These are phyloP conservation scores for Trididemnum clinides DNA, from an alignment of 23 tunicate species.

Conservation along the genomic window DNA sequence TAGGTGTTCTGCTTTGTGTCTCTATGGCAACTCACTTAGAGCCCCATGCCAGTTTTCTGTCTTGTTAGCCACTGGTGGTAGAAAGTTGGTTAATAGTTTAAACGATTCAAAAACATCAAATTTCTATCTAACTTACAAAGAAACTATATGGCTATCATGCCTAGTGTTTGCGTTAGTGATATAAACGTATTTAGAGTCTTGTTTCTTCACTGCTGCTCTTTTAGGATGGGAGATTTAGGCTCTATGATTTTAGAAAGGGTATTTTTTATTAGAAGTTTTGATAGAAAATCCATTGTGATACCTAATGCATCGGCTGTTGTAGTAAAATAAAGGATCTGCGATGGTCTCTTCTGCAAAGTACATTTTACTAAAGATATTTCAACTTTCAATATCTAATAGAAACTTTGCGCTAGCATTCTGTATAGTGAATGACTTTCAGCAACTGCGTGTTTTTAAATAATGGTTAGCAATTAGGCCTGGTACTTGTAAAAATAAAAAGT, in stretches of 20 bases:
- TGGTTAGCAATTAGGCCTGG: neutral
- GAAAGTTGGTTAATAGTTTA: neutral
- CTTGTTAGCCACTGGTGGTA: neutral
- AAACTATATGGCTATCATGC: slow-evolving; percentile 5
- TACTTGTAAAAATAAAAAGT: neutral
- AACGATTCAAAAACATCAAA: slow-evolving; percentile 8
- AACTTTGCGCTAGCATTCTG: neutral
- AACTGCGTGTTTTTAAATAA: neutral
- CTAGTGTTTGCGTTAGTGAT: neutral
- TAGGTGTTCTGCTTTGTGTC: neutral
- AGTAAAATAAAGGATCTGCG: too few species aligned
- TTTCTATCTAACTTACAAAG: slow-evolving; percentile 12
- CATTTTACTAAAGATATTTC: too few species aligned
- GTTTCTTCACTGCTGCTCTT: too few species aligned
- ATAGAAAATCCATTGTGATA: too few species aligned
- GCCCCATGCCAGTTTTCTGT: neutral
- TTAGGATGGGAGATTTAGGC: too few species aligned
- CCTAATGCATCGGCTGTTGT: too few species aligned
- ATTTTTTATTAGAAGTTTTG: too few species aligned
- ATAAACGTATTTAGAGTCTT: neutral
- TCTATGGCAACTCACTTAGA: neutral
- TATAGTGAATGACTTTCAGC: neutral
- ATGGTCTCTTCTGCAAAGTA: too few species aligned
- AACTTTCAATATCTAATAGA: neutral
- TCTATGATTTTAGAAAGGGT: too few species aligned